Conservation (phyloP, 1,140 invertebrate genomes). For the Drosophila leontia region DNA sequence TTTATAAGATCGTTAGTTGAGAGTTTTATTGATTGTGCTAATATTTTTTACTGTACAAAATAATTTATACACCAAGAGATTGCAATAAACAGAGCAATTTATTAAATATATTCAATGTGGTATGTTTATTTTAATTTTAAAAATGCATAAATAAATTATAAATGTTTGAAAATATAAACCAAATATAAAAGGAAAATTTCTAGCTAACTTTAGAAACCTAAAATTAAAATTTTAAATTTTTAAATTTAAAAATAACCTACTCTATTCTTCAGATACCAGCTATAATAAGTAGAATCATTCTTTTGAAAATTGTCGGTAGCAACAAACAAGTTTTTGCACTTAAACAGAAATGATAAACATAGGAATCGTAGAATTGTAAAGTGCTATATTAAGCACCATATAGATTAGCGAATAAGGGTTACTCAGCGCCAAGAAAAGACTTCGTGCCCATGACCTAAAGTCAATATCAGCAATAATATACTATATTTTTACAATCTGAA, state of each 20-base stretch:
- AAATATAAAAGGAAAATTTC: too few species aligned
- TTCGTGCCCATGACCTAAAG: conserved; percentile 2
- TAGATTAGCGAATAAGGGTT: background rate
- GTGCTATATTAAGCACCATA: background rate
- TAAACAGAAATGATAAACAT: background rate
- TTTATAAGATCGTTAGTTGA: conserved; percentile 34
- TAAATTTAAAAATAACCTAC: too few species aligned
- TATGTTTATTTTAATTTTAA: background rate
- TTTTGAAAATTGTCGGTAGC: background rate
- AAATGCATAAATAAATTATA: too few species aligned
- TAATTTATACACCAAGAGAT: conserved; percentile 61
- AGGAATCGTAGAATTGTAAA: background rate
- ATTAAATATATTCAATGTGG: conserved; percentile 4
- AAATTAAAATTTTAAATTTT: too few species aligned
- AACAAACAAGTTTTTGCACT: conserved; percentile 3
- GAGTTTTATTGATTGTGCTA: conserved; percentile 57
- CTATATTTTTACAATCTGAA: background rate
- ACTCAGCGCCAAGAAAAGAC: background rate
- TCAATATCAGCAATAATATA: background rate
- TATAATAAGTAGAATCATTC: background rate
- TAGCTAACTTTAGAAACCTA: background rate
- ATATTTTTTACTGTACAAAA: conserved; percentile 68
- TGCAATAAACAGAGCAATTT: conserved; percentile 69
- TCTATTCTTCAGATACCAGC: background rate
- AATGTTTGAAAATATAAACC: too few species aligned